Percentiles rank a stretch among this genome's conserved stretches.
Conservation (phyloP, 2,113 vertebrate genomes). For the Plotosus lineatus region DNA sequence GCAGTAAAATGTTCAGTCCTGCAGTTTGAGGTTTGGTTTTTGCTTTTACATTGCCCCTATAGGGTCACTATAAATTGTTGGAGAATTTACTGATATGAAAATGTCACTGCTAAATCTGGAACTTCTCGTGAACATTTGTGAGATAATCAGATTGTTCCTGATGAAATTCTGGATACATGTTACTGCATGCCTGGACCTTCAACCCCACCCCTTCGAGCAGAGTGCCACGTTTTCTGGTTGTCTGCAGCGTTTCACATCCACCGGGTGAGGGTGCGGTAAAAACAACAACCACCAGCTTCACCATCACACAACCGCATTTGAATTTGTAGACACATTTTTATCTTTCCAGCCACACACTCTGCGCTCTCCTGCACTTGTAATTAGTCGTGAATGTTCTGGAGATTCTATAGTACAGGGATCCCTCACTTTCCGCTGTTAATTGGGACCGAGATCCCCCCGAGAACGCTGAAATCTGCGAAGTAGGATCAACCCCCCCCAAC, state of each 20-base stretch:
- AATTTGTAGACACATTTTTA: not conserved
- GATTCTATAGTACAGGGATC: no score
- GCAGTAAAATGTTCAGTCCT: not conserved
- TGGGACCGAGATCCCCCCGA: no score
- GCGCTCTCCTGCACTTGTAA: not conserved
- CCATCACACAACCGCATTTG: not conserved
- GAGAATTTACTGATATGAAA: not conserved
- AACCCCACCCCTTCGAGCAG: constrained; percentile 42
- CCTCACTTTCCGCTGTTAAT: no score
- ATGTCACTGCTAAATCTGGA: not conserved
- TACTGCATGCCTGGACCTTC: constrained; percentile 1
- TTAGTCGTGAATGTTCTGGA: not conserved
- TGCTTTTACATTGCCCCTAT: not conserved
- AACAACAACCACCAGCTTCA: constrained; percentile 17
- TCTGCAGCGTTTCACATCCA: constrained; percentile 43
- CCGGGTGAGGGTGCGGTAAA: constrained; percentile 40
- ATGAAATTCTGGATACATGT: constrained; percentile 7
- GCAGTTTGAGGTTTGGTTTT: not conserved
- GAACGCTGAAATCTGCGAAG: no score
- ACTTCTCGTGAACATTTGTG: not conserved
- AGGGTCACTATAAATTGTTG: not conserved
- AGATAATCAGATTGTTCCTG: not conserved
- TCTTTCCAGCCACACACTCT: not conserved
- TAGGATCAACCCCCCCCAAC: no score
- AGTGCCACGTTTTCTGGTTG: constrained; percentile 67